Evolutionary conservation across 2,797 vertebrate species (phyloP), one percentile per base, ranked within the genome.

Genomic region (Perodicticus potto): DNA sequence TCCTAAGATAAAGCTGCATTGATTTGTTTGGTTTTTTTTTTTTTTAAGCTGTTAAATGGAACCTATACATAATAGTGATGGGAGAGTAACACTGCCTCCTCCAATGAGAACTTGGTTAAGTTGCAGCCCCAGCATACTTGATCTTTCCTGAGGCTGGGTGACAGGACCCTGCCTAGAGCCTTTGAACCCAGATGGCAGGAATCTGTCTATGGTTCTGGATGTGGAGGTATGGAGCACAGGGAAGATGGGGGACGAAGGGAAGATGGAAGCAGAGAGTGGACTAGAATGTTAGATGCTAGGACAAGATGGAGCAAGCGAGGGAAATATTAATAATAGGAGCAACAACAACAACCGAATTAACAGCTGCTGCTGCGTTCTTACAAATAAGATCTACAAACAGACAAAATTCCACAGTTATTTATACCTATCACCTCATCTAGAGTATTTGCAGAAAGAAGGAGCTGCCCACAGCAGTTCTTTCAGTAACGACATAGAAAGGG

Each of bases 1-100:
- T 87, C 19, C 19, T 82, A 89, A 95, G 73, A 95, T 90, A 84
- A 95, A 94, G 70, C 2, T 34, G 57, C 43, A 43, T 43, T 43
- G 43, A 43, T 43, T 43, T 4, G 4, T 43, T 43, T 43, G 4
- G 40, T 43, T 43, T 43, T 43, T 43, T 11, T 14, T 53, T 53
- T 53, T 49, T 49, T 94, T 88, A 91, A 96, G 3, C 61, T 90
- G 19, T 65, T 81, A 94, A 91, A 16, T 87, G 1, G 67, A 83
- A 86, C 32, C 37, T 45, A 69, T 59, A 70, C 25, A n/a, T 32
- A 53, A 19, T 37, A 40, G 27, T 86, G 13, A 22, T 23, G 16
- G 89, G 53, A 81, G 65, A 89, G 55, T 49, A 77, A 29, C 1
- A n/a, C 22, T 65, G 5, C 27, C 49, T 72, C 29, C 34, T 95